Base-by-base conservation (phyloP, 2,113 vertebrate species). In the Stomatorhinus ivindoensis region DNA sequence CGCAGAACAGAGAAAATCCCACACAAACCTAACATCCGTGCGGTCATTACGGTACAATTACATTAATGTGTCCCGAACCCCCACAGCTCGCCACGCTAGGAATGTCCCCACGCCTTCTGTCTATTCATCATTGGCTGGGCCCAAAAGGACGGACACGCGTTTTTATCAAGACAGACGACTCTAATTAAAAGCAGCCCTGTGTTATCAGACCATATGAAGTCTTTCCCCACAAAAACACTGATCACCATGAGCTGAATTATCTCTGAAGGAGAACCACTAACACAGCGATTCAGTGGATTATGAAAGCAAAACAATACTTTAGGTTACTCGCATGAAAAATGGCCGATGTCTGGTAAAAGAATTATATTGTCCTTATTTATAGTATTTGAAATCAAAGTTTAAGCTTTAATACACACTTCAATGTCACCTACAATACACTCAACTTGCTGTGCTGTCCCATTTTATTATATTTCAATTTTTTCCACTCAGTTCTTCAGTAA, bases 391-490 rank as follows among this genome's bases (percentile, higher is more conserved):
- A 93, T 94, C 92, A 91, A 94, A 94, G 91, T 89, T 86, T 90
- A 89, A 87, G 91, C 91, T 92, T 92, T 91, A 90, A 87, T 94
- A 91, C 35, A 53, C 87, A 91, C 94, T 90, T 94, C 92, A 93
- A 89, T 92, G 92, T 93, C 87, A 88, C 91, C 80, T 39, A 47
- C 50, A 27, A 19, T 53, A 21, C 8, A 51, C 44, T 35, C n/a
- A 31, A n/a, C 50, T 87, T 87, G 50, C 85, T 39, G 2, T 19
- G 31, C 50, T 87, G 27, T 53, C 27, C 13, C 50, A 87, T 39
- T 39, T 51, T 19, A 87, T 51, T 50, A 87, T 19, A 87, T 27
- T 51, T 53, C 47, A 53, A 27, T 87, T 53, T 19, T 27, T 87
- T 53, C 47, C 17, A 48, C 21, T 24, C 46, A 19, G 21, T 44